Percentiles rank a stretch among this genome's conserved stretches.
phyloP scores from a whole-genome alignment of 2,113 vertebrate species.

The Beaufortia kweichowensis region DNA sequence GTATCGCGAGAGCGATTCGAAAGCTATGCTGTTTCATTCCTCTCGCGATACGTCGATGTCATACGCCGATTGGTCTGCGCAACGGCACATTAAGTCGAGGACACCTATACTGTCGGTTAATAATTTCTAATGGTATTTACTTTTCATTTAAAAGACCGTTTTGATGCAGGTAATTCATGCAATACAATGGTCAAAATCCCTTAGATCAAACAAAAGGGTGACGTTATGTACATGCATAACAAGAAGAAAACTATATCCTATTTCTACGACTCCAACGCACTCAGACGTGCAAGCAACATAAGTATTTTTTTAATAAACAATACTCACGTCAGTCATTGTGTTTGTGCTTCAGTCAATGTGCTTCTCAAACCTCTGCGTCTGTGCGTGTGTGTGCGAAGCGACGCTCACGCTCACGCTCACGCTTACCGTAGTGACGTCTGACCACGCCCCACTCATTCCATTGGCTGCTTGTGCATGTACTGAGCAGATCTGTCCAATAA shows the following conservation, averaged over 20 bases:
- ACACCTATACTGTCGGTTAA: too few species aligned
- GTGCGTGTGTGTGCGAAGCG: background rate
- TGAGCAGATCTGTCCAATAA: slow-evolving; percentile 46
- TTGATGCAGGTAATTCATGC: background rate
- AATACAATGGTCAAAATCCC: background rate
- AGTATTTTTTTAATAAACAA: background rate
- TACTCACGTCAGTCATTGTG: slow-evolving; percentile 56
- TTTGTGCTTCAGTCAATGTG: too few species aligned
- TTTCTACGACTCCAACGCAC: background rate
- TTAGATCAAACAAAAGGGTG: background rate
- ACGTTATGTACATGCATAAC: background rate
- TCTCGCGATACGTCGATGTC: too few species aligned
- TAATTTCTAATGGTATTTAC: too few species aligned
- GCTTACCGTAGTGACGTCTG: background rate
- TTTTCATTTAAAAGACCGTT: too few species aligned
- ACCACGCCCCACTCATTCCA: slow-evolving; percentile 29
- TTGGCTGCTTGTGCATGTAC: slow-evolving; percentile 43
- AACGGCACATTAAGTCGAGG: too few species aligned
- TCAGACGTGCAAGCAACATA: background rate
- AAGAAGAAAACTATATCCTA: background rate
- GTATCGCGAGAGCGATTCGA: too few species aligned
- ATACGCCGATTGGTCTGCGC: too few species aligned
- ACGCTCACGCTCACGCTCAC: too few species aligned
- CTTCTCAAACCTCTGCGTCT: background rate
- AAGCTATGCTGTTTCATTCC: too few species aligned